Percentiles rank a stretch among this genome's conserved stretches.
These are phyloP conservation scores for Dermatemys mawii DNA, from an alignment of 2,113 vertebrate species.

Conservation along the genomic window DNA sequence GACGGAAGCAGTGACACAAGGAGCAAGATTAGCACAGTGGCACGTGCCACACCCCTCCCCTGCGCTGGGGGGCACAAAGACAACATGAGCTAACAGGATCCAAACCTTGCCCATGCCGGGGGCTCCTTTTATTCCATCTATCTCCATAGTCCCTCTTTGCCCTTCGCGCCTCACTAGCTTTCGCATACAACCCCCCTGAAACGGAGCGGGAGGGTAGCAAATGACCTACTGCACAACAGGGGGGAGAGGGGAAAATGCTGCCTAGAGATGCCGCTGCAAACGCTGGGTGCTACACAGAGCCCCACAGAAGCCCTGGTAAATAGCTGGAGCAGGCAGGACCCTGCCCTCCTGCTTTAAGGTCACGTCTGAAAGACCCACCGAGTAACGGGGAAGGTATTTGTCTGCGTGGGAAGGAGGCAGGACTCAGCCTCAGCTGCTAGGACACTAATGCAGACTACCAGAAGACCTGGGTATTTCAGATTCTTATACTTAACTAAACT, in stretches of 20 bases:
- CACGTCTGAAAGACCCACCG: neutral
- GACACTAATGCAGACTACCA: too few relatives aligned
- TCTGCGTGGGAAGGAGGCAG: neutral
- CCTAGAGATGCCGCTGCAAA: neutral
- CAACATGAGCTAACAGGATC: neutral
- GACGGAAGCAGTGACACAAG: neutral
- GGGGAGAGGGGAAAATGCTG: too few relatives aligned
- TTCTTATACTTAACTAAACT: neutral
- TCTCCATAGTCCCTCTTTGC: neutral
- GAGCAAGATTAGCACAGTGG: neutral
- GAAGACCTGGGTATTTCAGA: neutral
- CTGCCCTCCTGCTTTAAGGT: neutral
- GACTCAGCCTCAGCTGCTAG: neutral
- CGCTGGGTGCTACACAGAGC: neutral
- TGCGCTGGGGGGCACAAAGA: neutral
- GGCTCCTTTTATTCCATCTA: neutral
- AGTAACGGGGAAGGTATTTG: neutral
- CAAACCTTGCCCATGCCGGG: neutral
- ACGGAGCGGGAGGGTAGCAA: neutral
- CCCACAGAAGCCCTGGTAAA: rapidly evolving
- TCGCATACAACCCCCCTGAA: rapidly evolving
- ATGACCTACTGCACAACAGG: rapidly evolving
- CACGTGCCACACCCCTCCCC: neutral
- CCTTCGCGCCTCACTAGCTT: neutral
- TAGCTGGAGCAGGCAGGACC: neutral